Evolutionary conservation across 2,888 invertebrate species (phyloP).

Genomic region (Andrena chrysosceles): DNA sequence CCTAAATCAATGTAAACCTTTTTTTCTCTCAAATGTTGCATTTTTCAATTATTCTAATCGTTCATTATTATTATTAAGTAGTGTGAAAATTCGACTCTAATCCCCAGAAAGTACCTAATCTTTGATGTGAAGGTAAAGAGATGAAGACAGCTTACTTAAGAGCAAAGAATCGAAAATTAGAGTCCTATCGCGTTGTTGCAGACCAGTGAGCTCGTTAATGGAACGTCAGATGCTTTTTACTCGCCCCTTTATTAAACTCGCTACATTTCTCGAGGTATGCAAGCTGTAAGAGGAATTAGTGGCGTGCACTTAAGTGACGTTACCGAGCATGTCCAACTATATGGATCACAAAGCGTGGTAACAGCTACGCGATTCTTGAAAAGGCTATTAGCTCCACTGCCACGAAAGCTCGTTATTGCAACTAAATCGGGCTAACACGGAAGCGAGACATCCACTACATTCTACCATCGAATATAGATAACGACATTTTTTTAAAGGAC

Average conservation of each 20-base stretch:
- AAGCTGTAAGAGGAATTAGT: conserved; percentile 43
- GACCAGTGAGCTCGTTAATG: conserved; percentile 32
- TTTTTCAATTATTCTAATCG: too few relatives aligned
- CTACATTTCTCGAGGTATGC: conserved; percentile 22
- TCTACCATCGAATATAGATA: conserved; percentile 15
- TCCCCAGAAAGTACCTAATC: too few relatives aligned
- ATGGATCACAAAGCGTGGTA: conserved; percentile 84
- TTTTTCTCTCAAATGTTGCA: too few relatives aligned
- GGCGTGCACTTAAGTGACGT: conserved; percentile 77
- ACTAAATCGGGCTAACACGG: conserved; percentile 41
- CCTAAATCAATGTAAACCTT: too few relatives aligned
- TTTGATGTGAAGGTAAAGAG: too few relatives aligned
- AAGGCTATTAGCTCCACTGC: conserved; percentile 74
- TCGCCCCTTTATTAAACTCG: conserved; percentile 11
- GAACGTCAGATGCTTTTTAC: background rate
- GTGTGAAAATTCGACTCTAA: too few relatives aligned
- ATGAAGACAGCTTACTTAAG: too few relatives aligned
- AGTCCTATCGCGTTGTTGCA: conserved; percentile 11
- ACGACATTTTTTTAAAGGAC: conserved; percentile 6
- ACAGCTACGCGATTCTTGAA: conserved; percentile 81
- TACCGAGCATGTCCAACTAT: conserved; percentile 84
- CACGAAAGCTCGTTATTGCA: conserved; percentile 69
- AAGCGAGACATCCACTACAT: conserved; percentile 7
- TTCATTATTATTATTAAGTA: too few relatives aligned
- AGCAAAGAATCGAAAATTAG: background rate